Percentiles rank a stretch among this genome's conserved stretches.
phyloP scores from a whole-genome alignment of 2,113 vertebrate genomes.

The Symphodus melops region DNA sequence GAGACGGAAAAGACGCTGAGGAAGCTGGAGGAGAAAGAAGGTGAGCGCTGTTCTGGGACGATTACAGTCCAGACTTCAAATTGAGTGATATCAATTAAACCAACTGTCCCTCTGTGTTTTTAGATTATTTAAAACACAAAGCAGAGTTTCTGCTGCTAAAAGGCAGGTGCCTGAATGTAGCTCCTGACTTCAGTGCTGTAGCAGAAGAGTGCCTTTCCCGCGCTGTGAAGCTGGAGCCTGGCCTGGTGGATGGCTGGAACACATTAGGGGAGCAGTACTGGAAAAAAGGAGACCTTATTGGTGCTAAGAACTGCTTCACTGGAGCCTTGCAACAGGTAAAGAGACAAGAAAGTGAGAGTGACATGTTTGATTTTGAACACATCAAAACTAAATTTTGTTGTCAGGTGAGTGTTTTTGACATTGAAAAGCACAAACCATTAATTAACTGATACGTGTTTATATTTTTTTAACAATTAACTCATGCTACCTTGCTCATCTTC shows the following conservation, averaged over 20 bases:
- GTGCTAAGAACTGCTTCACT: slow-evolving; percentile 90
- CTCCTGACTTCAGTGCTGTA: slow-evolving; percentile 80
- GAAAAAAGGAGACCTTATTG: slow-evolving; percentile 89
- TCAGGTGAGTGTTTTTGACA: too few species aligned
- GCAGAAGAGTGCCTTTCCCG: slow-evolving; percentile 89
- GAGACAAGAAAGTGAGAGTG: background rate
- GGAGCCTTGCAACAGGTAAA: slow-evolving; percentile 88
- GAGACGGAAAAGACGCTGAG: slow-evolving; percentile 83
- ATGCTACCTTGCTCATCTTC: background rate
- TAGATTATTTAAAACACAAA: slow-evolving; percentile 83
- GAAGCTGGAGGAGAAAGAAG: slow-evolving; percentile 85
- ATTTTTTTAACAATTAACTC: background rate
- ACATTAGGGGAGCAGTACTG: slow-evolving; percentile 93
- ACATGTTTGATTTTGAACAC: background rate
- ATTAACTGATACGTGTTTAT: too few species aligned
- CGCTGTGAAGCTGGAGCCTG: slow-evolving; percentile 90
- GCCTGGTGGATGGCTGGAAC: slow-evolving; percentile 92
- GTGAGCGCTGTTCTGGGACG: slow-evolving; percentile 58
- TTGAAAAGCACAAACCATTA: too few species aligned
- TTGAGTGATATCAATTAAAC: background rate
- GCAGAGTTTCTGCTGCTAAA: slow-evolving; percentile 86
- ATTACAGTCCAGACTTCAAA: background rate
- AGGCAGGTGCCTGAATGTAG: slow-evolving; percentile 88
- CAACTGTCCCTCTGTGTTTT: background rate
- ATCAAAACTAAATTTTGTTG: too few species aligned